Conservation (phyloP, 92 coral and sea anemone genomes). For the Muricea muricata region DNA sequence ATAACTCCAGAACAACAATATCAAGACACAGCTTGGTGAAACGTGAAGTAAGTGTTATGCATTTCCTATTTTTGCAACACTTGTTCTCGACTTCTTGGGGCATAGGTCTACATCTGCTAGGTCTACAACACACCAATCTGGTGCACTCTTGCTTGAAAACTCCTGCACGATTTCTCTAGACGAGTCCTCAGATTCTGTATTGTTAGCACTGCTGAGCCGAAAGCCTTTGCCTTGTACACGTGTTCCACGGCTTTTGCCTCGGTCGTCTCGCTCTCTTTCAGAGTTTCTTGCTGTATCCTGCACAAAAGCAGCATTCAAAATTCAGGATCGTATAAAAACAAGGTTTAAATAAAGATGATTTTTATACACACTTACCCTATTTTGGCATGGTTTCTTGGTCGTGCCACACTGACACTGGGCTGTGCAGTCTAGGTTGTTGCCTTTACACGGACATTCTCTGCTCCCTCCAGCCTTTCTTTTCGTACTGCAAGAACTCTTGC, state of each 20-base stretch:
- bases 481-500: not conserved
- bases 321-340: not conserved
- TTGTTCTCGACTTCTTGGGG: no score
- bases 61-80: no score
- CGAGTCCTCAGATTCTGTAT: not conserved
- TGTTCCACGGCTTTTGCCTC: not conserved
- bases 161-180: not conserved
- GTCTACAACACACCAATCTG: no score
- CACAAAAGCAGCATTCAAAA: not conserved
- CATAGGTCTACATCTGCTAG: no score
- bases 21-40: no score
- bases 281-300: not conserved
- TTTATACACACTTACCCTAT: conserved; percentile 34
- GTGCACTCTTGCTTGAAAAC: no score
- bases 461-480: conserved; percentile 2
- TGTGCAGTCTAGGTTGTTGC: not conserved
- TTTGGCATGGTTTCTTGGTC: conserved; percentile 43
- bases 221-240: not conserved
- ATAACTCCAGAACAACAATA: no score
- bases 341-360: not conserved
- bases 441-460: conserved; percentile 2
- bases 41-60: no score
- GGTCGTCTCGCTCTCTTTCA: not conserved
- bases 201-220: not conserved
- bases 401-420: conserved; percentile 27